Evolutionary conservation across 2,888 invertebrate species (phyloP).

Genomic region (Philaethria dido): DNA sequence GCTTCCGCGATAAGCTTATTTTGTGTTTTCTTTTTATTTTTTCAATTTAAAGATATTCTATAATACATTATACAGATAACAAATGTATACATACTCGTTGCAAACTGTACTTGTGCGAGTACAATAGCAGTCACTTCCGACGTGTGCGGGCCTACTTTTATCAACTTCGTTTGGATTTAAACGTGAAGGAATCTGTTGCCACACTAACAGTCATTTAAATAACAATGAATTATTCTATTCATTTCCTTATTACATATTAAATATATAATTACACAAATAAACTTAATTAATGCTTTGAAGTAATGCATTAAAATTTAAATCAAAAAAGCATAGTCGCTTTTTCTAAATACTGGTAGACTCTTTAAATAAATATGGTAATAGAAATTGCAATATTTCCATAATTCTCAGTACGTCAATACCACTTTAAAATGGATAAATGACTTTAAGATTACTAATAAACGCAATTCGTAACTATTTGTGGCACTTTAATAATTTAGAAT

Average conservation of each 20-base stretch:
- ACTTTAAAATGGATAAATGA: no score
- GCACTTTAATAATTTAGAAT: no score
- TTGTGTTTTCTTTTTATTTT: no score
- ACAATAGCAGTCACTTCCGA: constrained; percentile 49
- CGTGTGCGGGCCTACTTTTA: constrained; percentile 46
- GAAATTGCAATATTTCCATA: no score
- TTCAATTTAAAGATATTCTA: not conserved
- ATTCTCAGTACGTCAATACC: no score
- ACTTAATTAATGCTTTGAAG: not conserved
- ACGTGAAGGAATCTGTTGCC: constrained; percentile 41
- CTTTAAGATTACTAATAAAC: no score
- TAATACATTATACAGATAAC: not conserved
- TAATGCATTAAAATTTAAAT: not conserved
- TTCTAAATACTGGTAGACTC: no score
- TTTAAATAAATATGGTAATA: no score
- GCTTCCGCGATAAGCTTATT: no score
- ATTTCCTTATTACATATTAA: not conserved
- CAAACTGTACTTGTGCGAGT: constrained; percentile 9
- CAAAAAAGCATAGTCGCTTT: no score
- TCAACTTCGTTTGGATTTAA: constrained; percentile 35
- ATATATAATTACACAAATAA: not conserved
- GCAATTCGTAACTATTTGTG: no score
- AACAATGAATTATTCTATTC: not conserved
- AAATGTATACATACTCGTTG: not conserved
- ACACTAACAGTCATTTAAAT: constrained; percentile 20